phyloP scores from a whole-genome alignment of 2,888 invertebrate species.

The Lagria hirta region DNA sequence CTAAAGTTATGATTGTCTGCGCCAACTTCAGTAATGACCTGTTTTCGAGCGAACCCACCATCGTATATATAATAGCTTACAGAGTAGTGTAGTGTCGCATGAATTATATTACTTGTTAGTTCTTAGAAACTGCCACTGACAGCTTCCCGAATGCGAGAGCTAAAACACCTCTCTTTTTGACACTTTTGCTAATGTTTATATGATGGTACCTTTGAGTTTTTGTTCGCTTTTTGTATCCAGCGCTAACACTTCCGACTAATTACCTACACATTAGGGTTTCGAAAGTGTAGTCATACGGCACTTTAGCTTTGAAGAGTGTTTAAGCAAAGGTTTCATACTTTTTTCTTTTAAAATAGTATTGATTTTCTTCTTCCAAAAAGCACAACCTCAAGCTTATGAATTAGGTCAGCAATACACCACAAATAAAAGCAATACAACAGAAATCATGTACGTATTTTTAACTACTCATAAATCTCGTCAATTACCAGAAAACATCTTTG shows the following conservation, averaged over 20 bases:
- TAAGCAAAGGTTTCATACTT: too few relatives aligned
- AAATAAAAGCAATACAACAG: too few relatives aligned
- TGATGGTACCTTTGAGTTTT: slow-evolving; percentile 18
- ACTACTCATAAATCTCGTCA: too few relatives aligned
- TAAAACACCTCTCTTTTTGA: slow-evolving; percentile 19
- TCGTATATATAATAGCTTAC: slow-evolving; percentile 14
- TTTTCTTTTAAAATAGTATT: too few relatives aligned
- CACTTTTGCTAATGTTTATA: slow-evolving; percentile 20
- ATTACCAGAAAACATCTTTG: too few relatives aligned
- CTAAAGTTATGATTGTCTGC: slow-evolving; percentile 46
- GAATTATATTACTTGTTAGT: slow-evolving; percentile 28
- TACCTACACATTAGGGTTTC: slow-evolving; percentile 18
- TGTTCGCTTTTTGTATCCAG: slow-evolving; percentile 15
- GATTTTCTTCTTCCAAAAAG: too few relatives aligned
- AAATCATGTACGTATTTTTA: too few relatives aligned
- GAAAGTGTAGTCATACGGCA: too few relatives aligned
- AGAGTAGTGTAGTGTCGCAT: slow-evolving; percentile 21
- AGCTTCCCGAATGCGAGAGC: slow-evolving; percentile 19
- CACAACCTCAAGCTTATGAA: too few relatives aligned
- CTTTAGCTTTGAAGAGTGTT: too few relatives aligned
- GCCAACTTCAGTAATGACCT: slow-evolving; percentile 45
- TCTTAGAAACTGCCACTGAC: slow-evolving; percentile 28
- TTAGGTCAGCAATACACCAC: too few relatives aligned
- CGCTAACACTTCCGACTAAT: slow-evolving; percentile 8
- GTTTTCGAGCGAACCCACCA: slow-evolving; percentile 36